Evolutionary conservation across 2,113 vertebrate genomes (phyloP).

Genomic region (Genyomyrus donnyi): DNA sequence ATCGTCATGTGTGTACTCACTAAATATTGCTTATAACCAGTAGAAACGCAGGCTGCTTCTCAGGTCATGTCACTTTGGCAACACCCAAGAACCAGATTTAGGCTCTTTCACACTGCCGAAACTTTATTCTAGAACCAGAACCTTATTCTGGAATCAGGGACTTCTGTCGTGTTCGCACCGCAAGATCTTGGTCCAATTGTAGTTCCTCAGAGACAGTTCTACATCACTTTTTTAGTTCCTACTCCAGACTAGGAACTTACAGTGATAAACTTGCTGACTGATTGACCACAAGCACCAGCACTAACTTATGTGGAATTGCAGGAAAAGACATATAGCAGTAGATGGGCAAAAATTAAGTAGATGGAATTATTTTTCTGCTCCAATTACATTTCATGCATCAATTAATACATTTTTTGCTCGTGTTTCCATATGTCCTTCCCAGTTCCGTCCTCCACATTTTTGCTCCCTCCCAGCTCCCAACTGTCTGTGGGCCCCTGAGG

Average conservation of each 20-base stretch:
- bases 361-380: background rate
- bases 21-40: background rate
- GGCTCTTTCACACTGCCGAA: background rate
- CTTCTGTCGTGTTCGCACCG: background rate
- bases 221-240: background rate
- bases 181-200: background rate
- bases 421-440: background rate
- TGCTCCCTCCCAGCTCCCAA: background rate
- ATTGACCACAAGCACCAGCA: background rate
- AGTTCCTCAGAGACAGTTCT: background rate
- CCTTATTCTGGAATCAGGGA: background rate
- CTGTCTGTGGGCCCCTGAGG: background rate
- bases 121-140: background rate
- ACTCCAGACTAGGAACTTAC: background rate
- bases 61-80: background rate
- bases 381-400: background rate
- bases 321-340: background rate
- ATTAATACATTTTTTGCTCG: background rate
- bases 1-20: background rate
- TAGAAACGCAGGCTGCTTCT: background rate
- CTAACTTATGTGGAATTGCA: background rate
- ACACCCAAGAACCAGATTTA: background rate
- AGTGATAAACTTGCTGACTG: background rate
- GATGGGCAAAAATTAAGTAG: background rate
- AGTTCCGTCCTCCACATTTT: background rate